Base-by-base conservation (phyloP, 2,797 vertebrate genomes). In the Sciurus carolinensis region DNA sequence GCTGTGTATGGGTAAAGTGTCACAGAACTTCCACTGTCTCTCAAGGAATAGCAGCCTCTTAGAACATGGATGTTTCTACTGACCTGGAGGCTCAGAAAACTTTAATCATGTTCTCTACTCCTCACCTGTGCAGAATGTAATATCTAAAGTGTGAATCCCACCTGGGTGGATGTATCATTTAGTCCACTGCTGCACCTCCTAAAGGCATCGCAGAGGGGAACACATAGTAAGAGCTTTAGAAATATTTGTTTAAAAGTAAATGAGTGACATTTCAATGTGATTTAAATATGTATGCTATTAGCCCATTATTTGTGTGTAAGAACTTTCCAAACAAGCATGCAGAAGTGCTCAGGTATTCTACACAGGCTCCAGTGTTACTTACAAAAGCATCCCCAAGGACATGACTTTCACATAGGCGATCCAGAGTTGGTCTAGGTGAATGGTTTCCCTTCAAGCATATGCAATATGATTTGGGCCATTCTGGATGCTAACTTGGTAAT, bases 101-200 rank as follows among this genome's bases (percentile, higher is more conserved):
- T 54, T 28, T 71, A 64, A 66, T 66, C 33, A 10, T 57, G 14
- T n/a, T 44, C 15, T 47, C 12, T 36, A 2, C 1, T 42, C 1
- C 44, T 36, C 39, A 71, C 7, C n/a, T 82, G 7, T 3, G 22
- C 24, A 72, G 57, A 86, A 69, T 20, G 47, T 39, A 28, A 54
- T 75, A 69, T 26, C 17, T 73, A 73, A 67, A 57, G 11, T 1
- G 0, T 82, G 57, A 42, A 72, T 72, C 54, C 24, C 0, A 52
- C 17, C n/a, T 67, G 17, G 52, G 1, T n/a, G 10, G 9, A 39
- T 9, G 0, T 5, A 20, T 24, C 76, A 2, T 50, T 24, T 24
- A 13, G 12, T n/a, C 4, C 13, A 33, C 2, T 33, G 24, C 5
- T 44, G 6, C 72, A 20, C 20, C 15, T 77, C 30, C 0, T 50